Evolutionary conservation across 2,113 vertebrate species (phyloP).

Genomic region (Diphyllodes magnificus): DNA sequence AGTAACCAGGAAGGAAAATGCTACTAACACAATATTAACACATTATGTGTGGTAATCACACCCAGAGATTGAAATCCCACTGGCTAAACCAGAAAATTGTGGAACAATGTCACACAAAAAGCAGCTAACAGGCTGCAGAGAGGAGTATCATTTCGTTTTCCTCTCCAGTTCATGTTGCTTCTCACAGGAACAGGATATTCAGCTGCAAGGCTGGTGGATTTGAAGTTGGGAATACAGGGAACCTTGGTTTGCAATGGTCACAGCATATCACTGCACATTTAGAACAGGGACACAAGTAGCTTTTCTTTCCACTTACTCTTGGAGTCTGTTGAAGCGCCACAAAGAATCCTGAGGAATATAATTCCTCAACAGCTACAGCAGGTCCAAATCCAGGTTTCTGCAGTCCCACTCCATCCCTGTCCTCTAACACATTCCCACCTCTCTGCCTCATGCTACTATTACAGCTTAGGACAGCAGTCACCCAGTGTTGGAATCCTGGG

Average conservation of each 20-base stretch:
- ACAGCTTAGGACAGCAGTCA: rapidly evolving
- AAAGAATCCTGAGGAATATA: not conserved
- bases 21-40: not conserved
- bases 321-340: not conserved
- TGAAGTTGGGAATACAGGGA: not conserved
- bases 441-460: not conserved
- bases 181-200: not conserved
- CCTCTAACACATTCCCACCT: not conserved
- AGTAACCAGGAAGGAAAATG: not conserved
- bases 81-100: not conserved
- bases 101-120: not conserved
- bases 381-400: not conserved
- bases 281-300: not conserved
- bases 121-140: not conserved
- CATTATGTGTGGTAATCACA: not conserved
- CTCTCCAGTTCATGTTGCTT: not conserved
- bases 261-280: not conserved
- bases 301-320: not conserved
- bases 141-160: not conserved
- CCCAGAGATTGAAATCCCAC: not conserved
- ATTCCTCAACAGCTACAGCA: not conserved
- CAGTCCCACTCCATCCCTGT: not conserved
- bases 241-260: not conserved
- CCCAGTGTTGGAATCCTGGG: no score
- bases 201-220: not conserved